Conservation (phyloP, 2,888 invertebrate genomes). For the Troides aeacus region DNA sequence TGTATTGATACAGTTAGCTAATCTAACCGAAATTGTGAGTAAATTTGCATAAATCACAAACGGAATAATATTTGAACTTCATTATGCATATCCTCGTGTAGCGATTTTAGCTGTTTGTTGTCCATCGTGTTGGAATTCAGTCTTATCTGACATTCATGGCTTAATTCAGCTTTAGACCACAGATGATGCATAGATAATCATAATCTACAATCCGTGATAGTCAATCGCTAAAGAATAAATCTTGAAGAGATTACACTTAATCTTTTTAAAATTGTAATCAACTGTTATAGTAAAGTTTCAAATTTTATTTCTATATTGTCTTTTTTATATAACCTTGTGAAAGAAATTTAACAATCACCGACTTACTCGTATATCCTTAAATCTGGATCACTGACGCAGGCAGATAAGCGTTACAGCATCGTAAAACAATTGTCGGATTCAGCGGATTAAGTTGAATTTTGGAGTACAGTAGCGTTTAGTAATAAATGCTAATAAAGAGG, state of each 20-base stretch:
- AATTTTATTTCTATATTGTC: not conserved
- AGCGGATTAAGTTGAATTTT: constrained; percentile 12
- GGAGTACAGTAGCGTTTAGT: constrained; percentile 4
- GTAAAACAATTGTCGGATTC: constrained; percentile 7
- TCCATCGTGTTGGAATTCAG: too few species aligned
- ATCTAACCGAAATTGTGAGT: constrained; percentile 1
- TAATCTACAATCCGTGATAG: too few species aligned
- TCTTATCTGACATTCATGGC: not conserved
- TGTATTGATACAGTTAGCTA: not conserved
- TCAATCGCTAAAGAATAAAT: too few species aligned
- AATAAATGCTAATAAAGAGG: constrained; percentile 6
- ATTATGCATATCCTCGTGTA: not conserved
- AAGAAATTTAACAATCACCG: not conserved
- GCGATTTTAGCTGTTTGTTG: not conserved
- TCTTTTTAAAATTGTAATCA: too few species aligned
- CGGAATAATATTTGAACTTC: not conserved
- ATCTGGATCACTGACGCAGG: not conserved
- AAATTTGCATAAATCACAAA: not conserved
- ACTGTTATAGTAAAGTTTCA: not conserved
- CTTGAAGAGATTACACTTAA: too few species aligned
- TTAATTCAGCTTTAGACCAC: too few species aligned
- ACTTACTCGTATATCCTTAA: not conserved
- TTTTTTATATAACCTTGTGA: not conserved
- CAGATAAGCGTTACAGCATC: not conserved
- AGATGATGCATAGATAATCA: too few species aligned